A percentile compares a stretch with the other conserved stretches of the same genome.
These are phyloP conservation scores for Scolopax mira DNA, from an alignment of 2,113 vertebrate genomes.

Conservation along the genomic window DNA sequence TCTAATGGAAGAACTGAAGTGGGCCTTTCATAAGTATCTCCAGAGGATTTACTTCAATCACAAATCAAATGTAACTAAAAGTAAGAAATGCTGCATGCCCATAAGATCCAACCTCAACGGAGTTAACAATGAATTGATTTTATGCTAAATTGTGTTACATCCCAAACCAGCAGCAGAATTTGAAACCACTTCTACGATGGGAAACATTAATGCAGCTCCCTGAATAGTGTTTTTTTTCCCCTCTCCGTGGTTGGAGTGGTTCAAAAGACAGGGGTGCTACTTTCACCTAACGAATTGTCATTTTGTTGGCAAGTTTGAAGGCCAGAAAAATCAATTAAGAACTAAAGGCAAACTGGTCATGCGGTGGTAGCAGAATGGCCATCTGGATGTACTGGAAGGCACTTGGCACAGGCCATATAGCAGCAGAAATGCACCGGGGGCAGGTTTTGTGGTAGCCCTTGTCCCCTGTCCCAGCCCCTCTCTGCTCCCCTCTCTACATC, in stretches of 20 bases:
- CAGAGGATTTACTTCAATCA: conserved; percentile 5
- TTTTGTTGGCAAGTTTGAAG: background rate
- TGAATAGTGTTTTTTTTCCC: background rate
- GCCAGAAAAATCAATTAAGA: background rate
- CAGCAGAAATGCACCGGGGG: background rate
- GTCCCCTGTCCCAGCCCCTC: background rate
- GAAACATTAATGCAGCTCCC: background rate
- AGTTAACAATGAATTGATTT: conserved; percentile 53
- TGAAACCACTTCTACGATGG: background rate
- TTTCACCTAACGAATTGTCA: background rate
- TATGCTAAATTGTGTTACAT: conserved; percentile 39
- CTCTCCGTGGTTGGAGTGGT: background rate
- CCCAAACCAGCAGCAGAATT: conserved; percentile 38
- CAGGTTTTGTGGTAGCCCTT: background rate
- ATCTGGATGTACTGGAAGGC: background rate
- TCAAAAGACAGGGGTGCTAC: background rate
- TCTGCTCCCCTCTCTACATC: background rate
- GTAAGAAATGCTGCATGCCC: conserved; percentile 9
- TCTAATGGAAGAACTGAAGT: background rate
- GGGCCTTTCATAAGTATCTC: background rate
- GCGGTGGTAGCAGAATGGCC: background rate
- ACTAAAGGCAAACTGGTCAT: background rate
- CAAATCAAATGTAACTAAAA: background rate
- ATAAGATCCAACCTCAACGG: conserved; percentile 27
- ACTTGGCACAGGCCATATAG: background rate